Evolutionary conservation across 2,888 invertebrate genomes (phyloP).

Genomic region (Lucinisca nassula): DNA sequence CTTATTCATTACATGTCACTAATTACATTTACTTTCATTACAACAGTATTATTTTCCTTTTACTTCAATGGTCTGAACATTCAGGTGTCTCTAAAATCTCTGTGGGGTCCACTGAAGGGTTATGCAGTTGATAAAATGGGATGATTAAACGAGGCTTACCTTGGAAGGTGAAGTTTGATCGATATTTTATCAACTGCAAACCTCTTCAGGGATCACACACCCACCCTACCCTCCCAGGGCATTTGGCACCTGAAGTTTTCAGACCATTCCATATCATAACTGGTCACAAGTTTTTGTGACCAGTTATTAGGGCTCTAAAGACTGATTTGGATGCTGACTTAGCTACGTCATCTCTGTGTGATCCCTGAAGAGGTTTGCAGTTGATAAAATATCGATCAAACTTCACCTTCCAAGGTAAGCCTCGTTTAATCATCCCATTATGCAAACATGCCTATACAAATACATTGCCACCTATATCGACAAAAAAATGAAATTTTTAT

Average conservation of each 20-base stretch:
- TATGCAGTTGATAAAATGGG: slow-evolving; percentile 10
- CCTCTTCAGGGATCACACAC: slow-evolving; percentile 21
- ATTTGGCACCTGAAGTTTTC: background rate
- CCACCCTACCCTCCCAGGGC: background rate
- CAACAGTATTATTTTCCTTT: no score
- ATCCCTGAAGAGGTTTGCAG: slow-evolving; percentile 15
- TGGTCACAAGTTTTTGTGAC: background rate
- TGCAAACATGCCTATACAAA: no score
- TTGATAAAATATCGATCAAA: slow-evolving; percentile 15
- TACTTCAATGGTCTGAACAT: background rate
- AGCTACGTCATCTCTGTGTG: slow-evolving; percentile 12
- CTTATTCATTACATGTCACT: no score
- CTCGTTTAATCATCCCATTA: slow-evolving; percentile 15
- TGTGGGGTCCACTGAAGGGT: slow-evolving; percentile 10
- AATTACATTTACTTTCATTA: no score
- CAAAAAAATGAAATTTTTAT: no score
- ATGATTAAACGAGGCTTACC: slow-evolving; percentile 21
- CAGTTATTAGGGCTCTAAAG: background rate
- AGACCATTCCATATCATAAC: background rate
- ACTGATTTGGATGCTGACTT: slow-evolving; percentile 2
- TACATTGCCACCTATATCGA: no score
- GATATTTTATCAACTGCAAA: slow-evolving; percentile 25
- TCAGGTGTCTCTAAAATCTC: background rate
- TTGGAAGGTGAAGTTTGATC: slow-evolving; percentile 25
- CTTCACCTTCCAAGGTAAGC: slow-evolving; percentile 6